Base-by-base conservation (phyloP, 1,140 invertebrate species). In the Zaprionus lachaisei region DNA sequence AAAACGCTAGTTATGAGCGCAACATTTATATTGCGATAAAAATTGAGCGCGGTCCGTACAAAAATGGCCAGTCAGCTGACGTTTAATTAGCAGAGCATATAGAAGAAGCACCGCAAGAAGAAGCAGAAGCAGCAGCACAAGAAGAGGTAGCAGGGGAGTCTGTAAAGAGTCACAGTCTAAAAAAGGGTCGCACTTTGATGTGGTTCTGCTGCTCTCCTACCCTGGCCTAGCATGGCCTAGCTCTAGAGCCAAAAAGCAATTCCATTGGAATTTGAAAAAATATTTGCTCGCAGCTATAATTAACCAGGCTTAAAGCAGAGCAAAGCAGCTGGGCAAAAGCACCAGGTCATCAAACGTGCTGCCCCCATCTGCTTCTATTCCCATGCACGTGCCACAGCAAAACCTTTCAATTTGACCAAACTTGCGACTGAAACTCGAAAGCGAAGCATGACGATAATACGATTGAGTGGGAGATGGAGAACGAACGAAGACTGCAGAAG, bases 21-120 rank as follows among this genome's bases (percentile, higher is more conserved):
- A 81, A 83, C 79, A 81, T 81, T 83, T 79, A 76, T 72, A 79
- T 72, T 72, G 71, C 83, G 73, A 78, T 72, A 72, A 69, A 78
- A 85, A 81, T 85, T 77, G 55, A 67, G 70, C 62, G 37, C 60
- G n/a, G 70, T 61, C 51, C 54, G 51, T 63, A 49, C 51, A 65
- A 74, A 78, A 74, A 70, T 86, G 72, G 49, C 71, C 81, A 81
- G 74, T 83, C 84, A 81, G 64, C 77, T 72, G 74, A 68, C 68
- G 71, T 84, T 89, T 81, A 87, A 84, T 87, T 89, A 79, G 84
- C 81, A 67, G 34, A 57, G 77, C 64, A 67, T 68, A 47, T 5
- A 74, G 47, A 64, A 54, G 72, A 70, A 22, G 28, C 24, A n/a
- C 15, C 24, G 58, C 58, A 69, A 44, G 47, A 38, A 70, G 49